These are phyloP conservation scores for Daptonema setosum DNA, from an alignment of 2,888 invertebrate species.

Conservation along the genomic window DNA sequence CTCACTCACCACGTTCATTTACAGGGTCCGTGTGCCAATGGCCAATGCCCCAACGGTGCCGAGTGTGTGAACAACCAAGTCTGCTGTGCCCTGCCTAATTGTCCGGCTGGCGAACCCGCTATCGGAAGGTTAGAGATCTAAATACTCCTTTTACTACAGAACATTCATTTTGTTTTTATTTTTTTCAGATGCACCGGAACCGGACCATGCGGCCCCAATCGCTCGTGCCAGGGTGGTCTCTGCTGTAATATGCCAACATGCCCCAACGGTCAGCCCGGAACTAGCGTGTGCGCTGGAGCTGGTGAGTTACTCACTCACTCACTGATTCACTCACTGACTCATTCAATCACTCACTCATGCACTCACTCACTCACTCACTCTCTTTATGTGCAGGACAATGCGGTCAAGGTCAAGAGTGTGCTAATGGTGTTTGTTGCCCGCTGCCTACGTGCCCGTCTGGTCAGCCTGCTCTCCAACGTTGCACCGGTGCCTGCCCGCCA, in stretches of 20 bases:
- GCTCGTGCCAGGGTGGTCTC: neutral
- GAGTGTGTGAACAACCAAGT: constrained; percentile 3
- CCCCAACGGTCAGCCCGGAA: neutral
- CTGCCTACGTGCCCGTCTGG: neutral
- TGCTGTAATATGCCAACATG: neutral
- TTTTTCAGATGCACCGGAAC: neutral
- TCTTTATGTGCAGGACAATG: constrained; percentile 7
- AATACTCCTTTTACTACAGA: neutral
- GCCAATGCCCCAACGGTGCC: neutral
- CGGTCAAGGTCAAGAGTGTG: constrained; percentile 14
- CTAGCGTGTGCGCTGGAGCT: neutral
- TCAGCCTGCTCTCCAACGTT: constrained; percentile 1
- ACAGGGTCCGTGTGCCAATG: neutral
- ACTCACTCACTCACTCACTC: neutral
- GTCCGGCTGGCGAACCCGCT: neutral
- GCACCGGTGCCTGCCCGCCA: neutral
- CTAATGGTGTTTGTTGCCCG: neutral
- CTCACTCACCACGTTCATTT: too few species aligned
- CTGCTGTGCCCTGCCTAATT: constrained; percentile 7
- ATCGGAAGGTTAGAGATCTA: neutral
- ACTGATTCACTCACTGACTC: neutral
- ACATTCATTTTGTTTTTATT: neutral
- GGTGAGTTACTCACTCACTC: neutral
- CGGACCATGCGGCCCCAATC: neutral
- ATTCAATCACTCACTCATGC: too few species aligned